phyloP scores from a whole-genome alignment of 2,113 vertebrate species.

The Lota lota region DNA sequence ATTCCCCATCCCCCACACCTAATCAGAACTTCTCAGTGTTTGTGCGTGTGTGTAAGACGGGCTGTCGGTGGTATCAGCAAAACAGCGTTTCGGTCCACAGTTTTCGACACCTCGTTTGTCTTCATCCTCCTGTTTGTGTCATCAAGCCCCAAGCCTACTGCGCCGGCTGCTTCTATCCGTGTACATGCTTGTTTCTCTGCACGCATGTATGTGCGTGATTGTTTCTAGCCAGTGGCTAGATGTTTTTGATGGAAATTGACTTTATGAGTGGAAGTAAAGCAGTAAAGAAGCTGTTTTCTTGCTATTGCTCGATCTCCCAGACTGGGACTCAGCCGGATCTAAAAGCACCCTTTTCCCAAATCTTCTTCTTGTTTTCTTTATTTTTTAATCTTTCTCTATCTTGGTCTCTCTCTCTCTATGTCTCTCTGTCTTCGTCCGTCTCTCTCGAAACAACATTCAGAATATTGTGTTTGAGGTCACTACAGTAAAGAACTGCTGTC shows the following conservation, averaged over 20 bases:
- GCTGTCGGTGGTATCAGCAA: constrained; percentile 57
- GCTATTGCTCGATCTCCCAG: constrained; percentile 10
- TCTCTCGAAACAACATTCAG: too few relatives aligned
- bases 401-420: background rate
- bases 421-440: background rate
- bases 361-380: background rate
- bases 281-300: background rate
- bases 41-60: constrained; percentile 14
- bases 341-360: constrained; percentile 10
- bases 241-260: constrained; percentile 32
- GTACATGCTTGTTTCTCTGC: background rate
- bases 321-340: constrained; percentile 14
- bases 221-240: constrained; percentile 11
- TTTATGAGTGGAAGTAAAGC: constrained; percentile 19
- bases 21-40: constrained; percentile 19
- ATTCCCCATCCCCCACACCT: background rate
- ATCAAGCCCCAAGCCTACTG: constrained; percentile 35
- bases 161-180: constrained; percentile 18
- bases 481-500: too few relatives aligned
- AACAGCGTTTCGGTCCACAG: constrained; percentile 59
- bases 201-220: constrained; percentile 14
- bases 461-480: too few relatives aligned
- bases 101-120: constrained; percentile 66
- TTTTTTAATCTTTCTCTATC: background rate
- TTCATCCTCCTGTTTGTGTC: constrained; percentile 63